Evolutionary conservation across 2,888 invertebrate species (phyloP), one percentile per base, ranked within the genome.

Genomic region (Cancer borealis): DNA sequence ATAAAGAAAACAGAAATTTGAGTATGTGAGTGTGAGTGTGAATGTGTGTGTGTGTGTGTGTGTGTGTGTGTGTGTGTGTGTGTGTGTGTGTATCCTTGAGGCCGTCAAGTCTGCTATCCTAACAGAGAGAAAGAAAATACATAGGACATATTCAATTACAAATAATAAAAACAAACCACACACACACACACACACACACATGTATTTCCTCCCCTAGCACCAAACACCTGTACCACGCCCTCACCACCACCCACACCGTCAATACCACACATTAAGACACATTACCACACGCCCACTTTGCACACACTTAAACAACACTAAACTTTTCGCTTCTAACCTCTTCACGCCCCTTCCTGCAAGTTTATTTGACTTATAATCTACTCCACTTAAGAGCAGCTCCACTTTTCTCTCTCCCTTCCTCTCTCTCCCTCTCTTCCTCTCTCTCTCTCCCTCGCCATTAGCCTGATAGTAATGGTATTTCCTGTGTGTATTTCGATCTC

Each of bases 31-130:
- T 88, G 47, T 88, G 47, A 46, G 47, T 88, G 47, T 88, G 47
- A 46, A 26, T 88, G 47, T 88, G 47, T 88, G 47, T 79, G 30
- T 26, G 79, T 79, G 79, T 79, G 79, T 79, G 79, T 79, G 79
- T 79, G 79, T 79, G 79, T 79, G 79, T 79, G 79, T 79, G 79
- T 79, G 79, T 79, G 79, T 79, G 79, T 79, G 79, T 79, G 79
- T 79, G 79, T 30, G 79, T 30, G 79, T 79, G 47, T 88, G 47
- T 88, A 66, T n/a, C n/a, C 66, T 66, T n/a, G n/a, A 66, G n/a
- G 30, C 3, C 26, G 21, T 79, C 30, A 79, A 30, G 79, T 79
- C 12, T 30, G 79, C 30, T 79, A 26, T 79, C 79, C 30, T 79
- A 10, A 6, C 79, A 79, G 39, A 39, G 39, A 39, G 39, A 39